These are phyloP conservation scores for Carpatolechia fugitivella DNA, from an alignment of 2,888 invertebrate species.

Conservation along the genomic window DNA sequence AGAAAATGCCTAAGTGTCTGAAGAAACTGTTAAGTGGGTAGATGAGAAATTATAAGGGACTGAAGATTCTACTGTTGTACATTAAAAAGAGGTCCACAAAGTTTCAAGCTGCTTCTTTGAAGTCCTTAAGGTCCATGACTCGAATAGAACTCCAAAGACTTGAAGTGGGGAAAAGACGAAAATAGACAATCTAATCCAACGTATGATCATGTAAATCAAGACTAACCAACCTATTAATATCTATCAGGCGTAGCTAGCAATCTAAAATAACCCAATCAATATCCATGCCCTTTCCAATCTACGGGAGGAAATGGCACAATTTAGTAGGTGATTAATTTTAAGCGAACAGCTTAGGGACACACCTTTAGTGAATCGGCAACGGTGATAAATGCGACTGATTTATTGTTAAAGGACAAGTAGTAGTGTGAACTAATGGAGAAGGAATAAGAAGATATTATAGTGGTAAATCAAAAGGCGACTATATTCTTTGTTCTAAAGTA, in stretches of 20 bases:
- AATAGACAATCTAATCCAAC: not conserved
- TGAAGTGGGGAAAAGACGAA: not conserved
- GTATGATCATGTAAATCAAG: not conserved
- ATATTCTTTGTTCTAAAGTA: too few species aligned
- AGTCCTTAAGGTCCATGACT: not conserved
- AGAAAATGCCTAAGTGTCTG: not conserved
- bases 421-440: not conserved
- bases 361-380: not conserved
- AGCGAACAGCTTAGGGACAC: not conserved
- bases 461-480: too few species aligned
- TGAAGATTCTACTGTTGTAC: not conserved
- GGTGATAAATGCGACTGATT: not conserved
- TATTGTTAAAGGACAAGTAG: not conserved
- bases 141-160: not conserved
- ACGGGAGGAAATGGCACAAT: conserved; percentile 26
- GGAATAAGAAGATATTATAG: not conserved
- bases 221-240: conserved; percentile 4
- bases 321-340: conserved; percentile 20
- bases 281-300: conserved; percentile 22
- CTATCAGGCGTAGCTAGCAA: not conserved
- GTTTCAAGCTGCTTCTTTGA: not conserved
- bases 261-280: conserved; percentile 15
- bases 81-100: conserved; percentile 3
- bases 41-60: not conserved
- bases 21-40: not conserved